Conservation (phyloP, 1,140 invertebrate genomes). For the Maconellicoccus hirsutus region DNA sequence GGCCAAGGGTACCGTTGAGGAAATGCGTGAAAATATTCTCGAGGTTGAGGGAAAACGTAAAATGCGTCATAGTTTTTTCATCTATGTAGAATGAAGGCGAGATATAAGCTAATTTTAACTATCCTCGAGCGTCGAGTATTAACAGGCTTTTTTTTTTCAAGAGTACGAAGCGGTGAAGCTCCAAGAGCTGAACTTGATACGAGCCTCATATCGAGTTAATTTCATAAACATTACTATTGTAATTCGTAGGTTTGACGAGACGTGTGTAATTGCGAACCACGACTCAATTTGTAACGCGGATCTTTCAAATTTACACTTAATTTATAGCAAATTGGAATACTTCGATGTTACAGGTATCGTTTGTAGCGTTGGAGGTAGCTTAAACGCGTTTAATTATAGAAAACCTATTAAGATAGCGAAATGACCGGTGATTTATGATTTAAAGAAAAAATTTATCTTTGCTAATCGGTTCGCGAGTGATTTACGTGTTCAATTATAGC, state of each 20-base stretch:
- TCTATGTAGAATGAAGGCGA: background rate
- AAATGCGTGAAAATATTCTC: no score
- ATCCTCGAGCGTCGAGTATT: background rate
- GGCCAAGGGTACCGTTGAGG: no score
- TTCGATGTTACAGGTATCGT: no score
- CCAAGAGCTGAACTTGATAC: background rate
- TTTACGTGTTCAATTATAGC: background rate
- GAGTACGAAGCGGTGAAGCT: background rate
- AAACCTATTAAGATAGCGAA: slow-evolving; percentile 4
- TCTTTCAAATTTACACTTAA: background rate
- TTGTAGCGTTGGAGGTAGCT: background rate
- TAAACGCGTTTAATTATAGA: slow-evolving; percentile 1
- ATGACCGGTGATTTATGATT: background rate
- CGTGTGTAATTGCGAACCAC: background rate
- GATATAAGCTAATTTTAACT: background rate
- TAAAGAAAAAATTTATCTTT: background rate
- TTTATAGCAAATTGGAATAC: background rate
- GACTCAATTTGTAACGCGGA: background rate
- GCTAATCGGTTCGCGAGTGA: background rate
- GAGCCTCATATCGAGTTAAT: background rate
- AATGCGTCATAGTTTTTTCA: no score
- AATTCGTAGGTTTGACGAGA: background rate
- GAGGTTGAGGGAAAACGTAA: no score
- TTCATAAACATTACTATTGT: background rate
- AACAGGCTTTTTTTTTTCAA: no score